Percentiles rank a stretch among this genome's conserved stretches.
Conservation (phyloP, 2,888 invertebrate genomes). For the Hirtodrosophila trivittata region DNA sequence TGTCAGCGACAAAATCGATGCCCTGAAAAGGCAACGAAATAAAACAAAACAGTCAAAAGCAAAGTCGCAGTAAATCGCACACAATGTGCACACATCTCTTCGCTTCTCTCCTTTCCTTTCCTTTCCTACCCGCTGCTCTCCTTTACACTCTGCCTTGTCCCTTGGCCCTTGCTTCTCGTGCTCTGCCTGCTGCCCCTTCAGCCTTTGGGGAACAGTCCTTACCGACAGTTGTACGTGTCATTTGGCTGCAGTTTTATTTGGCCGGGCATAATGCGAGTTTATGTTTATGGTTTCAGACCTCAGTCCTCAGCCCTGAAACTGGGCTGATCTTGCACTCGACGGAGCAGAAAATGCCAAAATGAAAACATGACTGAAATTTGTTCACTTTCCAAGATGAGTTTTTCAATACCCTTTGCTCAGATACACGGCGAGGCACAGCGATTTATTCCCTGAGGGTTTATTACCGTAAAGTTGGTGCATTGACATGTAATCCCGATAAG, state of each 20-base stretch:
- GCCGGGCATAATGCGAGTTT: constrained; percentile 67
- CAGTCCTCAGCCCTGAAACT: constrained; percentile 15
- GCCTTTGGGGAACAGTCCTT: background rate
- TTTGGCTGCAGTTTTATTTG: constrained; percentile 76
- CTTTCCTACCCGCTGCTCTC: background rate
- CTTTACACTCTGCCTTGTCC: background rate
- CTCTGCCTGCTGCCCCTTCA: constrained; percentile 10
- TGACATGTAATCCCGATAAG: too few species aligned
- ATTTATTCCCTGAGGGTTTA: background rate
- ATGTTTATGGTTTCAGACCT: constrained; percentile 58
- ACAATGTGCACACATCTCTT: constrained; percentile 40
- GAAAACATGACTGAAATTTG: constrained; percentile 37
- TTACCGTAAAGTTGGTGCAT: too few species aligned
- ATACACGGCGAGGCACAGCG: background rate
- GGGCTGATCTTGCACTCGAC: constrained; percentile 73
- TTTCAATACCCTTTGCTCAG: constrained; percentile 17
- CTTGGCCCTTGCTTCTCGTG: background rate
- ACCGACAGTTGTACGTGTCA: constrained; percentile 68
- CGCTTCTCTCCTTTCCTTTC: background rate
- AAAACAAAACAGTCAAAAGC: constrained; percentile 66
- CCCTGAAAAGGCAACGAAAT: constrained; percentile 69
- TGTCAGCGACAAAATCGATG: constrained; percentile 72
- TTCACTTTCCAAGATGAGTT: constrained; percentile 13
- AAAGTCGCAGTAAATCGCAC: constrained; percentile 69
- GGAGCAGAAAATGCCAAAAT: constrained; percentile 61